phyloP scores from a whole-genome alignment of 2,888 invertebrate species.

The Latrodectus elegans region DNA sequence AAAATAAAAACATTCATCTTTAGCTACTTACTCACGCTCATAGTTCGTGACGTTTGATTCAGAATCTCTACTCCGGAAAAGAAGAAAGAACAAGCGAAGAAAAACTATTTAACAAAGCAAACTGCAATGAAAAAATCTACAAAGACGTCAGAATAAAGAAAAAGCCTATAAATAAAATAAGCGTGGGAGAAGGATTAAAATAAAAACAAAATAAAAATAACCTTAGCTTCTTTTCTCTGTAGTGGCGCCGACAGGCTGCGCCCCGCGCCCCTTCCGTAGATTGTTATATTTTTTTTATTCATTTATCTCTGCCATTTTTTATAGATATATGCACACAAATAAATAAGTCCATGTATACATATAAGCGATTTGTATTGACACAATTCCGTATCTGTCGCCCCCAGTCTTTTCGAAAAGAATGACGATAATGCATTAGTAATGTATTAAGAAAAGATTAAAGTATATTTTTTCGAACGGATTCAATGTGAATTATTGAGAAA shows the following conservation, averaged over 20 bases:
- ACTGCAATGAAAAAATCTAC: constrained; percentile 48
- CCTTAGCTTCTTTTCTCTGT: constrained; percentile 18
- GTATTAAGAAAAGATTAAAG: no score
- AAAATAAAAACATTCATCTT: background rate
- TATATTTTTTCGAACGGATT: no score
- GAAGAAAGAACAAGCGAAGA: constrained; percentile 14
- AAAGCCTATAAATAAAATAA: constrained; percentile 44
- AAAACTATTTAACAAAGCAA: constrained; percentile 31
- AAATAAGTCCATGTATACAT: background rate
- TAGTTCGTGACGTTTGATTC: constrained; percentile 21
- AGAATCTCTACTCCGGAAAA: constrained; percentile 16
- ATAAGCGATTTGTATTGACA: no score
- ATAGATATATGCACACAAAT: constrained; percentile 9
- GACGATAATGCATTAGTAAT: no score
- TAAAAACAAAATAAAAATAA: constrained; percentile 40
- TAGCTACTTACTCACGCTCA: constrained; percentile 6
- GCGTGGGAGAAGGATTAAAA: constrained; percentile 56
- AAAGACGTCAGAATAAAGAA: constrained; percentile 38
- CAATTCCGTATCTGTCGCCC: no score
- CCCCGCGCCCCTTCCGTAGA: constrained; percentile 36
- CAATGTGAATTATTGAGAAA: no score
- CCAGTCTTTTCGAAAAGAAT: no score
- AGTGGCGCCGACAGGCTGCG: constrained; percentile 56
- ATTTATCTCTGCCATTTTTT: constrained; percentile 8
- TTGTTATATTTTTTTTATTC: constrained; percentile 8